Evolutionary conservation across 2,888 invertebrate genomes (phyloP).

Genomic region (Adineta ricciae): DNA sequence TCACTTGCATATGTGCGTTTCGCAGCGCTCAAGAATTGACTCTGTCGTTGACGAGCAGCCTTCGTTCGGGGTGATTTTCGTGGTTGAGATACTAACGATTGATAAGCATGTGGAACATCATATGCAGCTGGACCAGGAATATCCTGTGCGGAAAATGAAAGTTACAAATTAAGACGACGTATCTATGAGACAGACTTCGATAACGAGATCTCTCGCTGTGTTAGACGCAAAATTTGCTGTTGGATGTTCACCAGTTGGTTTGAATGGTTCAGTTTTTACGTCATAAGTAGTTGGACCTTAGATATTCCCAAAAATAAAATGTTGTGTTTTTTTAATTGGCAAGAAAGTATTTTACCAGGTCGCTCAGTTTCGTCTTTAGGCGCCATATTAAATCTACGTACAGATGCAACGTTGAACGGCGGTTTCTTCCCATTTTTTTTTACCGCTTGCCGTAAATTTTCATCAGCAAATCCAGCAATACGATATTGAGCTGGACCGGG

Average conservation of each 20-base stretch:
- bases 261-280: constrained; percentile 27
- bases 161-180: background rate
- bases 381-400: constrained; percentile 40
- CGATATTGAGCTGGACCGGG: constrained; percentile 48
- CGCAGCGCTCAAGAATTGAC: constrained; percentile 8
- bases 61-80: constrained; percentile 26
- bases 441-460: constrained; percentile 47
- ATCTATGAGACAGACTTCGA: background rate
- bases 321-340: no score
- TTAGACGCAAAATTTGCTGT: constrained; percentile 27
- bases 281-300: constrained; percentile 35
- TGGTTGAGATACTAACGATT: background rate
- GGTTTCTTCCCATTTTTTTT: constrained; percentile 47
- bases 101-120: constrained; percentile 28
- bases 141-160: background rate
- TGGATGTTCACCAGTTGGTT: constrained; percentile 14
- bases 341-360: constrained; percentile 12
- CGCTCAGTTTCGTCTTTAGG: constrained; percentile 39
- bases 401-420: constrained; percentile 47
- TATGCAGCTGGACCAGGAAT: constrained; percentile 33
- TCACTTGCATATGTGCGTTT: constrained; percentile 27
- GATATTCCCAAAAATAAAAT: no score
- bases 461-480: constrained; percentile 46
- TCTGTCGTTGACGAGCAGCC: constrained; percentile 20
- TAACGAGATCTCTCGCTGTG: background rate